Base-by-base conservation (phyloP, 2,113 vertebrate genomes). In the Rynchops niger region DNA sequence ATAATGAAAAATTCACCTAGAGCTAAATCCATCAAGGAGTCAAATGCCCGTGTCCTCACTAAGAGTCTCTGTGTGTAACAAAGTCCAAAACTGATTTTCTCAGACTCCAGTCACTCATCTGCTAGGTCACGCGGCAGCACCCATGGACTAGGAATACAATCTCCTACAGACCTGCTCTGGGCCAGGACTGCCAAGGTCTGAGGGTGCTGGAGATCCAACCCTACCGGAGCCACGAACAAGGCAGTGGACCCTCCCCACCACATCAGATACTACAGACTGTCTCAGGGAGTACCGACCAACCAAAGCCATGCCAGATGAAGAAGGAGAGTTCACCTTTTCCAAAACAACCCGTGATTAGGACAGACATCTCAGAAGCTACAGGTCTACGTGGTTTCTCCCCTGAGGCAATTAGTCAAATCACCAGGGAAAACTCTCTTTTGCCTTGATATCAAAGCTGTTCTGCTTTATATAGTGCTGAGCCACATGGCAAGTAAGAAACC, bases 341-440 rank as follows among this genome's bases (percentile, higher is more conserved):
- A 34, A 58, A 82, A 58, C 22, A 53, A 45, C 3, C 5, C 0
- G 0, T 63, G 13, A 29, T 36, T 25, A 86, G 32, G 15, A 67
- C 15, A 58, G 14, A 58, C 21, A 59, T 9, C 23, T 69, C 25
- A 42, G 43, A 63, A 76, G 56, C 3, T 47, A 55, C 42, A 94
- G 8, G 4, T 76, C 32, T 36, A 27, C 11, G 5, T n/a, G 40
- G 15, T 43, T 77, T 67, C 26, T 91, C 6, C 16, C 7, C 15
- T 58, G 8, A 55, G 16, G 4, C 11, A 71, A 36, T n/a, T 49
- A 56, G 14, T 50, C 10, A 62, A 59, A 76, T 25, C 17, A 59
- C 6, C 7, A 47, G n/a, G 5, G 5, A 20, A 91, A 79, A 11
- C 7, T 53, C 19, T 47, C 30, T 80, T 87, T 61, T 36, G 9